A percentile compares a stretch with the other conserved stretches of the same genome.
Conservation (phyloP, 1,140 invertebrate species). For the Sesamia nonagrioides region DNA sequence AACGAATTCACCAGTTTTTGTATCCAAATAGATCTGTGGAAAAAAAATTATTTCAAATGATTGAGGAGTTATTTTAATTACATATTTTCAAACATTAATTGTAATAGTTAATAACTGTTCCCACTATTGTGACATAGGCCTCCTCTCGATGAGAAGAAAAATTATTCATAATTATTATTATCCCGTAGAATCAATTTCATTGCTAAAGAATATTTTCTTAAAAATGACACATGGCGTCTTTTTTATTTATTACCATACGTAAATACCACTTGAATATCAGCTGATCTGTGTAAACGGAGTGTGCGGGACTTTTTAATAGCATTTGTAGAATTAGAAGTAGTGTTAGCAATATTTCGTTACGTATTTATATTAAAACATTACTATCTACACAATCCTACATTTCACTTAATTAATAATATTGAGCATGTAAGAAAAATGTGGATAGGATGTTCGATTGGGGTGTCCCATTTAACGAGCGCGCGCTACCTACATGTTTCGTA, state of each 20-base stretch:
- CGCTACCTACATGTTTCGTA: constrained; percentile 84
- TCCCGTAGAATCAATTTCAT: neutral
- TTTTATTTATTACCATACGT: constrained; percentile 45
- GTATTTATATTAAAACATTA: neutral
- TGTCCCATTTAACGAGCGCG: constrained; percentile 84
- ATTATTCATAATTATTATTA: too few relatives aligned
- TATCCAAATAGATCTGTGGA: constrained; percentile 35
- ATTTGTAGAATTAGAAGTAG: constrained; percentile 27
- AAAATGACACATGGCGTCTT: constrained; percentile 10
- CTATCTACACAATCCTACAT: neutral
- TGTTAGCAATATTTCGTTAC: neutral
- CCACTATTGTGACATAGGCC: too few relatives aligned
- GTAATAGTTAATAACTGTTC: too few relatives aligned
- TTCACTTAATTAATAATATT: constrained; percentile 16
- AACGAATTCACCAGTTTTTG: constrained; percentile 33
- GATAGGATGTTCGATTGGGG: constrained; percentile 84
- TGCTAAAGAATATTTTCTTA: neutral
- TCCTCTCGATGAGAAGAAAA: too few relatives aligned
- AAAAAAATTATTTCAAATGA: constrained; percentile 4
- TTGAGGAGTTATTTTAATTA: too few relatives aligned
- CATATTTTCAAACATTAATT: neutral
- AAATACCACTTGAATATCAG: constrained; percentile 66
- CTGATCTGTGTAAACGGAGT: constrained; percentile 76
- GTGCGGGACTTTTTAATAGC: constrained; percentile 43
- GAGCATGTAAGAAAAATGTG: constrained; percentile 83